Percentiles rank a stretch among this genome's conserved stretches.
These are phyloP conservation scores for Dicerorhinus sumatrensis DNA, from an alignment of 2,113 vertebrate genomes.

Conservation along the genomic window DNA sequence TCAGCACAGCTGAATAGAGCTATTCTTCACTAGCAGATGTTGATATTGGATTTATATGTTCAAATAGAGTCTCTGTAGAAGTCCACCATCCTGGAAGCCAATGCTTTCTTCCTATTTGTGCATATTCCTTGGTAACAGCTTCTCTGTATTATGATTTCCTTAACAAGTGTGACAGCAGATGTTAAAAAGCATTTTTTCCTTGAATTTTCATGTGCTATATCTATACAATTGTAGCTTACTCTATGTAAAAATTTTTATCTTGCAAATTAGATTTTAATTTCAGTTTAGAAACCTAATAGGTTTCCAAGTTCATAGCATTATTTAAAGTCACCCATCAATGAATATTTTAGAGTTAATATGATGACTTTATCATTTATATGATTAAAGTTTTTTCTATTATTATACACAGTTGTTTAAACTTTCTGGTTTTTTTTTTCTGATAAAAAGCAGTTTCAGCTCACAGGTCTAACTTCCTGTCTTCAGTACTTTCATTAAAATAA, in stretches of 20 bases:
- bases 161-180: neutral
- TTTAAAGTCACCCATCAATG: neutral
- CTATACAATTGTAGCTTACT: neutral
- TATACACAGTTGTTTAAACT: neutral
- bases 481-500: neutral
- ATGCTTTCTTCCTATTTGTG: neutral
- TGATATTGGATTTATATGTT: neutral
- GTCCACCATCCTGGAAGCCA: neutral
- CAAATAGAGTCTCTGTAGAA: neutral
- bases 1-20: neutral
- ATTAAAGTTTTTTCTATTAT: neutral
- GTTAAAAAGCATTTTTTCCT: neutral
- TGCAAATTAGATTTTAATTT: neutral
- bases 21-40: neutral
- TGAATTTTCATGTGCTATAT: neutral
- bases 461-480: neutral
- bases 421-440: neutral
- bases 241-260: neutral
- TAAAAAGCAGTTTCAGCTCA: neutral
- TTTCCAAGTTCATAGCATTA: neutral
- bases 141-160: conserved; percentile 21
- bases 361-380: neutral
- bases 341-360: conserved; percentile 18
- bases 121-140: neutral
- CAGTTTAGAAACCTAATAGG: neutral